Base-by-base conservation (phyloP, 2,113 vertebrate species). In the Tauraco erythrolophus region DNA sequence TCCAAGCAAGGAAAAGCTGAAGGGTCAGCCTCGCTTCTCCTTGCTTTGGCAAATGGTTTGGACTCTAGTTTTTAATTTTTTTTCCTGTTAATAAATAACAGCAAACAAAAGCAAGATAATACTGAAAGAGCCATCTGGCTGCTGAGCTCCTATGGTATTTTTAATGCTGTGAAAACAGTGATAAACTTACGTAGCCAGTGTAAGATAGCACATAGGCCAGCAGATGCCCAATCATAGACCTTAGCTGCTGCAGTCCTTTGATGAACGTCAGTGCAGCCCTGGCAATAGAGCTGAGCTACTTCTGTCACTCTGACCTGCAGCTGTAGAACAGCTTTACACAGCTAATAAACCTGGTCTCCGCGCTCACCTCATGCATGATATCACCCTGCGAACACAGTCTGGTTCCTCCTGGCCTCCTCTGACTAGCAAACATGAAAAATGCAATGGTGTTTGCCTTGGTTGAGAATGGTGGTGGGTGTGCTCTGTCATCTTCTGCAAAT, bases 401-500 rank as follows among this genome's bases (percentile, higher is more conserved):
- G 14, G 4, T 78, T 88, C 24, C 19, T 62, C 21, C 69, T 74
- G 35, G 11, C 35, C 19, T 69, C 31, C 53, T 62, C 64, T 46
- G 45, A 22, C 54, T 41, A 72, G 45, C 18, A 77, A 65, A 64
- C 7, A 43, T 18, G 37, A 81, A 95, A 77, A 68, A 51, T 15
- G 4, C 11, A 57, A 16, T 30, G 28, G 23, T 7, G 0, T n/a
- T 50, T 72, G 19, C 28, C 28, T 58, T 68, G 17, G 12, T 19
- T 58, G 23, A 54, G n/a, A 48, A 24, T 0, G 1, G 35, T 11
- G 7, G 7, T 39, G 39, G 1, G 0, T 35, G 33, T n/a, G 28
- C 61, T 30, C 45, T 69, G 0, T 39, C n/a, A 11, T 46, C 30
- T 75, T 78, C 28, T 33, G 57, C 45, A 74, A 37, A 18, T 57